Base-by-base conservation (phyloP, 2,888 invertebrate species). In the Melieria crassipennis region DNA sequence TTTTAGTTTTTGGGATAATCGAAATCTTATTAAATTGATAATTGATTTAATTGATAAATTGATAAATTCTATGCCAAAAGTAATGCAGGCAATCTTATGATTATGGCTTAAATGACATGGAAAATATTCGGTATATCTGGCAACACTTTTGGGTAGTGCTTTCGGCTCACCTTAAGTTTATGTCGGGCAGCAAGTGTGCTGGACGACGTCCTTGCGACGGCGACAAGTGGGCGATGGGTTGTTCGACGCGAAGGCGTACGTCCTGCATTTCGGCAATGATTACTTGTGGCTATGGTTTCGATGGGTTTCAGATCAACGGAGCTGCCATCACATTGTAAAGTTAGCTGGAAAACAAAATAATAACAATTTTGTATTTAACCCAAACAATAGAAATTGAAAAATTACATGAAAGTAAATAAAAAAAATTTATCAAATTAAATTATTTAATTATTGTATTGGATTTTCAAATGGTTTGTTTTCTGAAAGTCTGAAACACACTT, bases 181-280 rank as follows among this genome's bases (percentile, higher is more conserved):
- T 75, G 63, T 75, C 74, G 56, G 72, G 73, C 70, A 70, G 64
- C 56, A 72, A 61, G 52, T 76, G 76, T 58, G 72, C 57, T 1
- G 75, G 75, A 9, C 75, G 73, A 5, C 72, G 65, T 50, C 71
- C 66, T 64, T 75, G 73, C 48, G 57, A 71, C 7, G 74, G 70
- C 9, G 74, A 72, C 7, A 62, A 61, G 46, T 61, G 71, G 30
- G 67, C 45, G 9, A 68, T 68, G 47, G 71, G 70, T 7, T 77
- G 78, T 67, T 78, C 77, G 16, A 78, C 75, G 30, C 78, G 77
- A 46, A 78, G 69, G 56, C 77, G 77, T 69, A 78, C 77, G 65
- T 78, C 78, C 63, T 77, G 77, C 78, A 78, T 78, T 16, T 73
- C 75, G 45, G 30, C 16, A 13, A 11, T 13, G 45, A 7, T n/a